Evolutionary conservation across 2,113 vertebrate genomes (phyloP).

Genomic region (Planiliza haematocheilus): DNA sequence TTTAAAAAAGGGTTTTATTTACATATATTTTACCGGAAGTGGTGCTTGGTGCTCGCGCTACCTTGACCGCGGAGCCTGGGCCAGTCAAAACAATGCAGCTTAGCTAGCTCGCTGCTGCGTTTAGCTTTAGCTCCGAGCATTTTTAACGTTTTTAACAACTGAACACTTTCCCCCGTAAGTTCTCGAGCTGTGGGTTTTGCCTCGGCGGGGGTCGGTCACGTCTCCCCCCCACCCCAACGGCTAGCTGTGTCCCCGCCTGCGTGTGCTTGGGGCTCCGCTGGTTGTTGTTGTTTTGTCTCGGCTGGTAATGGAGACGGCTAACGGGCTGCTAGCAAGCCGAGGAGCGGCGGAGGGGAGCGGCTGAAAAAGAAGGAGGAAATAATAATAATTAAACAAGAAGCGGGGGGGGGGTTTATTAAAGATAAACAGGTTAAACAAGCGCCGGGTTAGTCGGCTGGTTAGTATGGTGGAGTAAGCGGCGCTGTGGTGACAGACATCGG

Average conservation of each 20-base stretch:
- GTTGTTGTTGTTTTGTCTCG: conserved; percentile 22
- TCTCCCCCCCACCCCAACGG: too few relatives aligned
- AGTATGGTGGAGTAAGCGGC: conserved; percentile 67
- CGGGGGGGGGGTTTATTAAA: fast-evolving
- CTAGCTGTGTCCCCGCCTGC: fast-evolving
- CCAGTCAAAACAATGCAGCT: conserved; percentile 43
- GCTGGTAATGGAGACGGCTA: conserved; percentile 56
- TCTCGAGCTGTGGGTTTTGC: fast-evolving
- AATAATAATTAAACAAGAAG: background rate
- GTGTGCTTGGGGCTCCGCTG: background rate
- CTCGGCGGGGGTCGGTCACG: fast-evolving
- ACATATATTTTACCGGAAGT: background rate
- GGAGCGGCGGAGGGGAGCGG: conserved; percentile 28
- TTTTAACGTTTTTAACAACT: too few relatives aligned
- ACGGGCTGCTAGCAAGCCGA: conserved; percentile 1
- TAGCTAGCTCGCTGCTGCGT: background rate
- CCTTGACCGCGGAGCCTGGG: background rate
- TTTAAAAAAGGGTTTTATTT: background rate
- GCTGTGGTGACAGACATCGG: background rate
- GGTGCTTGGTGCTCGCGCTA: fast-evolving
- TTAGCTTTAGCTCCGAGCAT: conserved; percentile 8
- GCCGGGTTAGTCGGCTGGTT: background rate
- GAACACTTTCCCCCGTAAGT: too few relatives aligned
- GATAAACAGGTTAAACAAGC: background rate
- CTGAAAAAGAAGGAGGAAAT: conserved; percentile 2